Evolutionary conservation across 2,797 vertebrate species (phyloP), one percentile per base, ranked within the genome.

Genomic region (Neosilurus hyrtlii): DNA sequence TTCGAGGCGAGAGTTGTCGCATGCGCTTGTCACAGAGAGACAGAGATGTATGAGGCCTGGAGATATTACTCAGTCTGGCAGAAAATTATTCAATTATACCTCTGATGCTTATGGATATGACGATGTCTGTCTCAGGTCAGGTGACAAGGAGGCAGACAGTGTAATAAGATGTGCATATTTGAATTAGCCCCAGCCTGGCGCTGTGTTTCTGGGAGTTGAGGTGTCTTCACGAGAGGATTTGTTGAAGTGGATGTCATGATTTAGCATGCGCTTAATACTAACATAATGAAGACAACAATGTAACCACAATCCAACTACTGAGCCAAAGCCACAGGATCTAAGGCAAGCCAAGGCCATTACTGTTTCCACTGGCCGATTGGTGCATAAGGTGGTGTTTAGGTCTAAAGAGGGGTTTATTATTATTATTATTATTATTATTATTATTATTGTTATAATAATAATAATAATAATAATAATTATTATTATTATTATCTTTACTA

Each of bases 81-180:
- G 86, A 84, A 88, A 86, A 86, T 86, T 86, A 86, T 89, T 87
- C 85, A 87, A 83, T 89, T 83, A 84, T 68, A 79, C 81, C 63
- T 82, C 74, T 88, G 85, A 86, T 84, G 83, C 82, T 89, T 82
- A 89, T 86, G 78, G 82, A 87, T 86, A 75, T 84, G 74, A 79
- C 65, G 72, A 88, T 85, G 83, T 70, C 83, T 85, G 81, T 86
- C 71, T 84, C 84, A 30, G 81, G 84, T 87, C 82, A 85, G 82
- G 76, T 81, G 81, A 73, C 30, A 56, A 56, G 68, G 76, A 76
- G 80, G 82, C 49, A 82, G 79, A 54, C 75, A 70, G 61, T 80
- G 79, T 85, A 89, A 88, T 89, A 71, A 81, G 61, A 81, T 79
- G 80, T 78, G 78, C 37, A 72, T 72, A 62, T 68, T 30, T 68